These are phyloP conservation scores for Fragum whitleyi DNA, from an alignment of 2,888 invertebrate genomes.

Conservation along the genomic window DNA sequence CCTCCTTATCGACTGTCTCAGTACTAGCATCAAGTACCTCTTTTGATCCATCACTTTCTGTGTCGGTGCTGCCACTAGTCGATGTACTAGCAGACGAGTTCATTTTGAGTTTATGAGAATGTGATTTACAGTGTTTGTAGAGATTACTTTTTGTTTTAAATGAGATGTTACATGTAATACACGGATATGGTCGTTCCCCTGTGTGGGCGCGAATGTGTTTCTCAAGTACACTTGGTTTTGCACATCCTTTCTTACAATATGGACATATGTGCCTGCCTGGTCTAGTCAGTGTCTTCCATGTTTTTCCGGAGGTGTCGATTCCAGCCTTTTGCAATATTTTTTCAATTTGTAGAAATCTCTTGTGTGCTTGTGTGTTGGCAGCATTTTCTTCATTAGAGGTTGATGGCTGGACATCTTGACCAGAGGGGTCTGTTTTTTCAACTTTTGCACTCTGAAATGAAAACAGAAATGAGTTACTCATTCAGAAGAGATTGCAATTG, in stretches of 20 bases:
- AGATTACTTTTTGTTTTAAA: constrained; percentile 97
- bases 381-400: constrained; percentile 17
- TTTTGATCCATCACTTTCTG: constrained; percentile 28
- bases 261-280: constrained; percentile 93
- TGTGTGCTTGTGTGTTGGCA: constrained; percentile 30
- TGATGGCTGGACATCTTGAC: constrained; percentile 21
- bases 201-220: constrained; percentile 98
- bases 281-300: constrained; percentile 64
- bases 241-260: constrained; percentile 94
- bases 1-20: constrained; percentile 10
- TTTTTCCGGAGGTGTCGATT: constrained; percentile 58
- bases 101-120: constrained; percentile 77
- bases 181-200: constrained; percentile 96
- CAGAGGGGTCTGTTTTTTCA: background rate
- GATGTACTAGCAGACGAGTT: constrained; percentile 21
- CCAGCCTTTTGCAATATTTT: constrained; percentile 70
- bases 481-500: too few species aligned
- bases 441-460: background rate
- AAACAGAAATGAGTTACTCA: background rate
- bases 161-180: constrained; percentile 94
- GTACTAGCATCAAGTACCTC: constrained; percentile 15
- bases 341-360: constrained; percentile 50
- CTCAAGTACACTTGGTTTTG: constrained; percentile 96
- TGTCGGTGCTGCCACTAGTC: constrained; percentile 21
- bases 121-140: constrained; percentile 92